Conservation (phyloP, 2,888 invertebrate genomes). For the Keiferia lycopersicella region DNA sequence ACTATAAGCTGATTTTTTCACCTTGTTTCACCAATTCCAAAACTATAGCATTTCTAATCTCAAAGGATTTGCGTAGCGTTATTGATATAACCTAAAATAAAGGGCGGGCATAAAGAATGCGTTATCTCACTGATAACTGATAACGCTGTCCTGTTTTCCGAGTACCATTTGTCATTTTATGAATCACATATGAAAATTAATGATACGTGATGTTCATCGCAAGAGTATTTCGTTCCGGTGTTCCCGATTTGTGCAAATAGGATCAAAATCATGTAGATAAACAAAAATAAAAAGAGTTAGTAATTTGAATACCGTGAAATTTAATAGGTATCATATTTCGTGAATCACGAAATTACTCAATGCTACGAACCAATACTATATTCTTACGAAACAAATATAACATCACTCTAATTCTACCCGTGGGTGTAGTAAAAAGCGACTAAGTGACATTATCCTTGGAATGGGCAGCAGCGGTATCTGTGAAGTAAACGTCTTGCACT, state of each 20-base stretch:
- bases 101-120: conserved; percentile 50
- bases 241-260: conserved; percentile 33
- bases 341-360: no score
- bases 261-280: conserved; percentile 12
- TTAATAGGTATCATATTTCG: no score
- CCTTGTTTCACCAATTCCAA: neutral
- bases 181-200: conserved; percentile 50
- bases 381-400: no score
- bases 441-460: neutral
- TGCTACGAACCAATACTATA: no score
- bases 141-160: conserved; percentile 71
- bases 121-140: conserved; percentile 56
- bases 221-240: conserved; percentile 34
- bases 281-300: no score
- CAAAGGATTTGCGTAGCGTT: conserved; percentile 29
- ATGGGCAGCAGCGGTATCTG: no score
- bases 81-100: conserved; percentile 50
- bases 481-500: no score
- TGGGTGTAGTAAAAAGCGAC: neutral
- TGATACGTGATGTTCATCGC: conserved; percentile 22
- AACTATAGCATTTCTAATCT: neutral
- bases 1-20: no score
- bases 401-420: no score
- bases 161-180: conserved; percentile 57
- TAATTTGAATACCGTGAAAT: no score